Percentiles rank a stretch among this genome's conserved stretches.
Conservation (phyloP, 2,113 vertebrate genomes). For the Nyctibius bracteatus region DNA sequence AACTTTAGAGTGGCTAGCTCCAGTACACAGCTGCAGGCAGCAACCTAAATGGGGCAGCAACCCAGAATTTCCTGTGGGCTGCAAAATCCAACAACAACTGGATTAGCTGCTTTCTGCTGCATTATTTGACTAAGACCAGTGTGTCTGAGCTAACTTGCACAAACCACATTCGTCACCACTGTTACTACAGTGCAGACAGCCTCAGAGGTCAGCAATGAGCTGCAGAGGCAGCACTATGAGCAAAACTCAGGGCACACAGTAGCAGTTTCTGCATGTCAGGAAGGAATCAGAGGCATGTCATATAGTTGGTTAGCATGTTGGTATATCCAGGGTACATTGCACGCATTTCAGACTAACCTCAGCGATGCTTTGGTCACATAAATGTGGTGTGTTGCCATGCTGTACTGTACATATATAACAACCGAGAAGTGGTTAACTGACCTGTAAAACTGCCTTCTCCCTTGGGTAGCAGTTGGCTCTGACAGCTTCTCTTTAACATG, state of each 20-base stretch:
- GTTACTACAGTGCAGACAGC: neutral
- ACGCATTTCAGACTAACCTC: neutral
- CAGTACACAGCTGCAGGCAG: neutral
- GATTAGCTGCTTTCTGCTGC: neutral
- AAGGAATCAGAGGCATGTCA: neutral
- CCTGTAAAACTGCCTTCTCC: constrained; percentile 39
- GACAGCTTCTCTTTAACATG: constrained; percentile 22
- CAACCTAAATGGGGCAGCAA: neutral
- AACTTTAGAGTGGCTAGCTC: neutral
- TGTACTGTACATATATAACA: neutral
- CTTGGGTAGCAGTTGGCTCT: constrained; percentile 13
- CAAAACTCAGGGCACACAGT: neutral
- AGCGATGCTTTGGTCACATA: neutral
- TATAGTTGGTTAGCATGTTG: neutral
- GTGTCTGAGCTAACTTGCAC: neutral
- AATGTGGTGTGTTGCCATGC: neutral
- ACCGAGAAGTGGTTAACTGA: constrained; percentile 6
- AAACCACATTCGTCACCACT: neutral
- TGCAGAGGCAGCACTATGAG: neutral
- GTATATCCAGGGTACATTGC: neutral
- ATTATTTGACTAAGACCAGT: neutral
- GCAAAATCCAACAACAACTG: neutral
- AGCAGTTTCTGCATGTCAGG: neutral
- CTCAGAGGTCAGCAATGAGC: neutral
- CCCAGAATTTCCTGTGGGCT: neutral